phyloP scores from a whole-genome alignment of 2,888 invertebrate genomes.

The Bibio marci region DNA sequence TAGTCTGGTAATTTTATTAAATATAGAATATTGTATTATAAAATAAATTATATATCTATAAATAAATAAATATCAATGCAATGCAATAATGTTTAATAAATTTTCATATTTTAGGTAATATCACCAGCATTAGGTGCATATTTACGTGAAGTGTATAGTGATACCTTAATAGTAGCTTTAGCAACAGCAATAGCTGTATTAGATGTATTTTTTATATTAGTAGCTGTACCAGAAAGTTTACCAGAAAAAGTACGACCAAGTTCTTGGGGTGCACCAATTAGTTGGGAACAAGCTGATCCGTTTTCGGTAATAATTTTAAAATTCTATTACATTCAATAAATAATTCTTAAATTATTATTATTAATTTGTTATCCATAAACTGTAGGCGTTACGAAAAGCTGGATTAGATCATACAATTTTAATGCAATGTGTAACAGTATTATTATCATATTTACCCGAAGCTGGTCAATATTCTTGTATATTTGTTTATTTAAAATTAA shows the following conservation, averaged over 20 bases:
- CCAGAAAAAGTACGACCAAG: constrained; percentile 77
- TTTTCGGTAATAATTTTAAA: constrained; percentile 48
- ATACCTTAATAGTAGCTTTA: constrained; percentile 76
- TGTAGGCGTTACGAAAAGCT: constrained; percentile 65
- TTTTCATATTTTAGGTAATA: constrained; percentile 51
- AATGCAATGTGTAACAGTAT: constrained; percentile 92
- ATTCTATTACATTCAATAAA: background rate
- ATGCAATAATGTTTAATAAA: constrained; percentile 1
- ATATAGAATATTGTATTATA: constrained; percentile 1
- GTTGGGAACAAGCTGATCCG: constrained; percentile 98
- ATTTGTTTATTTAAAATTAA: constrained; percentile 95
- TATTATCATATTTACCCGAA: constrained; percentile 95
- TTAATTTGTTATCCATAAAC: constrained; percentile 1
- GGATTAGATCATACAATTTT: constrained; percentile 91
- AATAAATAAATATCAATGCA: background rate
- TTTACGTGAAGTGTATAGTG: constrained; percentile 68
- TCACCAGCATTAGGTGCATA: constrained; percentile 92
- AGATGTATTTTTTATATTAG: constrained; percentile 95
- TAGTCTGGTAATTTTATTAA: constrained; percentile 48
- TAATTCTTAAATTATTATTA: background rate
- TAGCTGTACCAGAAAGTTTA: constrained; percentile 94
- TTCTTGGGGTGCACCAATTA: constrained; percentile 73
- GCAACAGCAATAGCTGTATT: constrained; percentile 91
- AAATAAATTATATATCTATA: background rate
- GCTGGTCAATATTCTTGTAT: constrained; percentile 99